These are phyloP conservation scores for Tribolium castaneum DNA, from an alignment of 1,140 invertebrate species.

Conservation along the genomic window DNA sequence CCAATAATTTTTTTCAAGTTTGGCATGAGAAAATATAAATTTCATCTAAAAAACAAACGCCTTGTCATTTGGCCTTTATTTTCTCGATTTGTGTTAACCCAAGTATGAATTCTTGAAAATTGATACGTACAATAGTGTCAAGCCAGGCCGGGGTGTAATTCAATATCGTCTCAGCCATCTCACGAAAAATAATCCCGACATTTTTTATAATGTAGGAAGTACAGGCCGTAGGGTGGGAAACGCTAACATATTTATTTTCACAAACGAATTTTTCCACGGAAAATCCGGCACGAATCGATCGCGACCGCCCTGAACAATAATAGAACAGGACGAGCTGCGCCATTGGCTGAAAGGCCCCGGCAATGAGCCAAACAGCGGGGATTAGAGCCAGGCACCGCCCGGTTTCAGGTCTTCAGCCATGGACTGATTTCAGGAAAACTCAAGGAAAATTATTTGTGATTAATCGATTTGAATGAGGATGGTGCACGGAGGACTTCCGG, in stretches of 20 bases:
- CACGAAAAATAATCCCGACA: constrained; percentile 41
- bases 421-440: constrained; percentile 6
- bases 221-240: constrained; percentile 47
- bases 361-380: not conserved
- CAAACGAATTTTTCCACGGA: not conserved
- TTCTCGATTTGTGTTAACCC: constrained; percentile 5
- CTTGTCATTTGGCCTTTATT: not conserved
- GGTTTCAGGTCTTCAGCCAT: not conserved
- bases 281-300: not conserved
- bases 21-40: not conserved
- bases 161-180: constrained; percentile 31
- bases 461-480: not conserved
- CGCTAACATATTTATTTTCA: not conserved
- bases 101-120: constrained; percentile 37
- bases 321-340: not conserved
- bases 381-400: constrained; percentile 17
- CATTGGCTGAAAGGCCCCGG: not conserved
- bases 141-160: constrained; percentile 8
- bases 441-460: not conserved
- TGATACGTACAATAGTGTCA: constrained; percentile 21
- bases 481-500: constrained; percentile 16
- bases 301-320: not conserved
- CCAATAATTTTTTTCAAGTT: too few relatives aligned
- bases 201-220: constrained; percentile 47
- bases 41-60: not conserved